Evolutionary conservation across 2,797 vertebrate species (phyloP).

Genomic region (Coendou prehensilis): DNA sequence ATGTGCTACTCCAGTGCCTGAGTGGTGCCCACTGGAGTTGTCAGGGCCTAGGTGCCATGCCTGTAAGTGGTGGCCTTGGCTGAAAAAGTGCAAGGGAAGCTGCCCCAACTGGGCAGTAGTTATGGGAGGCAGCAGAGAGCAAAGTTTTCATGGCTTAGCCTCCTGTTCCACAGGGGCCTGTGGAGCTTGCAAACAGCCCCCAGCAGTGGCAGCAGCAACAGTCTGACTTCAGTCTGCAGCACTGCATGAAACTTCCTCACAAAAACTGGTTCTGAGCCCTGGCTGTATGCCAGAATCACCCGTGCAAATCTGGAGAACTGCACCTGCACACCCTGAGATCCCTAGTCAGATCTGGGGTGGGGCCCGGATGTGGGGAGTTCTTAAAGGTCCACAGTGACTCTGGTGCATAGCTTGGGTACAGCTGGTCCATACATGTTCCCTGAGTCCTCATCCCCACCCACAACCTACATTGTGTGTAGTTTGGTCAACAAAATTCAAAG

Average conservation of each 20-base stretch:
- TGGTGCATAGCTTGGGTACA: neutral
- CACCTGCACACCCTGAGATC: neutral
- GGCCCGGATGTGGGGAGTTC: conserved; percentile 30
- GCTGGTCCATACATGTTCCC: neutral
- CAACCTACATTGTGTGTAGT: neutral
- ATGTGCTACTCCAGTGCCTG: neutral
- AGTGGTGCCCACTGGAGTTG: neutral
- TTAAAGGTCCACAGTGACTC: conserved; percentile 46
- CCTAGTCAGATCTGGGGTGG: conserved; percentile 58
- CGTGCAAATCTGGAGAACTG: neutral
- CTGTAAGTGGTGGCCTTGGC: neutral
- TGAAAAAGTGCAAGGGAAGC: neutral
- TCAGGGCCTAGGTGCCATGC: neutral
- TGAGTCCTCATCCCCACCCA: conserved; percentile 1
- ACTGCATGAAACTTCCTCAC: neutral
- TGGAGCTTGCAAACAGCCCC: neutral
- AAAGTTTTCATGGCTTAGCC: neutral
- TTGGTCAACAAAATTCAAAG: neutral
- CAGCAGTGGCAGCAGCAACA: neutral
- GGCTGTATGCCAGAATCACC: neutral
- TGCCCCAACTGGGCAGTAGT: neutral
- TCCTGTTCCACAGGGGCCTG: neutral
- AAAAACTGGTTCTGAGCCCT: neutral
- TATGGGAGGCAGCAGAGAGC: neutral
- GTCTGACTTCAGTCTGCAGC: neutral